Conservation (phyloP, 2,797 vertebrate species). For the Micromesistius poutassou region DNA sequence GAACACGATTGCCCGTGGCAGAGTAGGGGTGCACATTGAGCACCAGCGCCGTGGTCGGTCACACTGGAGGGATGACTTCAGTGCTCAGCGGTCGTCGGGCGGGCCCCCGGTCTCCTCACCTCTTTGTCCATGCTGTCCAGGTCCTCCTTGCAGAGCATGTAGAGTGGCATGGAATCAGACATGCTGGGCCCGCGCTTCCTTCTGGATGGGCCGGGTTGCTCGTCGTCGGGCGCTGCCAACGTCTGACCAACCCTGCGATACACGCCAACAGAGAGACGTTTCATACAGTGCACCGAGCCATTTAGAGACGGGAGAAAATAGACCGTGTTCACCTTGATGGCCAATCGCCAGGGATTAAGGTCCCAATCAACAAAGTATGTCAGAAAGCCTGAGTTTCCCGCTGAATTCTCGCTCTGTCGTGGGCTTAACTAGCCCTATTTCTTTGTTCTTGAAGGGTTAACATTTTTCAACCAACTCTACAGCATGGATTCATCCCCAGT, state of each 20-base stretch:
- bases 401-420: background rate
- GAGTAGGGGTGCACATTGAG: background rate
- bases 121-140: conserved; percentile 98
- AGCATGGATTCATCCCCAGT: no score
- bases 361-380: background rate
- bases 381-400: background rate
- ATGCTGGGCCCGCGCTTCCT: conserved; percentile 93
- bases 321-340: background rate
- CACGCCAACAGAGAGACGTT: background rate
- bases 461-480: no score
- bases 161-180: conserved; percentile 95
- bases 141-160: conserved; percentile 95
- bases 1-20: background rate
- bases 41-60: background rate
- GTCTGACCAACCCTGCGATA: background rate
- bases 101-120: conserved; percentile 71
- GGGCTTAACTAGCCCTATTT: no score
- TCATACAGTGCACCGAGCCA: no score
- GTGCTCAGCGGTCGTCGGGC: background rate
- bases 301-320: background rate
- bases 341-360: background rate
- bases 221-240: conserved; percentile 54
- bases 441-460: no score
- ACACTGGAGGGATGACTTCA: background rate
- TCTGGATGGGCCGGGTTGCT: conserved; percentile 84